Evolutionary conservation across 37 sponge, comb jelly and placozoan genomes (phyloP), one percentile per base, ranked within the genome.

Genomic region (Geodia barretti): DNA sequence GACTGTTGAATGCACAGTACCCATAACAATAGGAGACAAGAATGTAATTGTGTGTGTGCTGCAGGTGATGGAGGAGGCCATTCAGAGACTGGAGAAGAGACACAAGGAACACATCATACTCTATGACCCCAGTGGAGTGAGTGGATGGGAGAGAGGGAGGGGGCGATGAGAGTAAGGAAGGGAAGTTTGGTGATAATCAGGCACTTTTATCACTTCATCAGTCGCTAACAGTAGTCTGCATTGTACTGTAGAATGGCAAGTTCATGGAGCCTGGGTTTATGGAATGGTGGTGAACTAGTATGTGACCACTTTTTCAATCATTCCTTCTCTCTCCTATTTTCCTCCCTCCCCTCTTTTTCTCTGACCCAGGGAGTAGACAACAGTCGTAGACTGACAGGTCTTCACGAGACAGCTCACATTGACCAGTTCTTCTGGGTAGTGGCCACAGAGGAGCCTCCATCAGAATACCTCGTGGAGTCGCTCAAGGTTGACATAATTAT

Each of bases 361-460:
- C 64, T 26, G 38, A 39, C 58, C 47, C 60, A 82, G 72, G 98
- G 98, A 41, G 70, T 83, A 72, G 99, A 98, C 83, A 98, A 98
- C 80, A 83, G 64, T 74, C 84, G 99, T 0, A 65, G 99, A 7
- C 73, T 98, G 40, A 98, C 99, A 3, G 99, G 99, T 29, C 82
- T 71, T 1, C 99, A 98, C 73, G 99, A 98, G 82, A 98, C 99
- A 21, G 84, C 96, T 28, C 35, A 68, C 59, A 89, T 91, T 31
- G 60, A 96, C 47, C 60, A 30, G 29, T 98, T 98, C 84, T 82
- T 74, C 25, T 72, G 66, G 76, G 99, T 96, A 26, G 96, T 98
- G 24, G 99, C 99, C 75, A 98, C 77, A 79, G 99, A 29, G 96
- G 96, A 25, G 94, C 96, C 17, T 93, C 94, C 73, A 89, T 98